A percentile compares a stretch with the other conserved stretches of the same genome.
Evolutionary conservation across 2,113 vertebrate species (phyloP).

Genomic region (Nansenia antarctica): DNA sequence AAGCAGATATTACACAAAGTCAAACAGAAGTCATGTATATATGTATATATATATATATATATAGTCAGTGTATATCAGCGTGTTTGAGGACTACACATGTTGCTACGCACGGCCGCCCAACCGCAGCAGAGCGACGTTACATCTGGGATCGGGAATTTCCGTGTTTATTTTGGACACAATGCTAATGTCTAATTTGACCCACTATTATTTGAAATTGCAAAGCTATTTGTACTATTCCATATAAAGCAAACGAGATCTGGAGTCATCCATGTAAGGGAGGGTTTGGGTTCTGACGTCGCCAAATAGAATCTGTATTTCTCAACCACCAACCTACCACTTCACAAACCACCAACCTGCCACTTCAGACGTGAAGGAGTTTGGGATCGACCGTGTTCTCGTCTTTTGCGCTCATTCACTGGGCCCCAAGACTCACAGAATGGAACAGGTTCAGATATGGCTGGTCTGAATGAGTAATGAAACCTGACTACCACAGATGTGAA

Average conservation of each 20-base stretch:
- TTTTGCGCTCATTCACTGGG: not conserved
- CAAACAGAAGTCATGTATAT: constrained; percentile 53
- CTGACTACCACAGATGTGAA: no score
- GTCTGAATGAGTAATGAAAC: no score
- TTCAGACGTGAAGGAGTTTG: constrained; percentile 27
- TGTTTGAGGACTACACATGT: constrained; percentile 46
- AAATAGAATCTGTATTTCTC: constrained; percentile 20
- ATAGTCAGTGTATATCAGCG: constrained; percentile 35
- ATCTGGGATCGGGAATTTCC: constrained; percentile 48
- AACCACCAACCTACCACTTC: constrained; percentile 15
- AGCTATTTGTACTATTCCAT: constrained; percentile 50
- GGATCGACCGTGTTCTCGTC: not conserved
- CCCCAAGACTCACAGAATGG: not conserved
- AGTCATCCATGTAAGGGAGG: constrained; percentile 60
- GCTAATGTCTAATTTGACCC: constrained; percentile 34
- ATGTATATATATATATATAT: no score
- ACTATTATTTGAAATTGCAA: constrained; percentile 37
- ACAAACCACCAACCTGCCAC: constrained; percentile 21
- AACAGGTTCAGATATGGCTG: not conserved
- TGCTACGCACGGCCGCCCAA: constrained; percentile 42
- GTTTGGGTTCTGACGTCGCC: constrained; percentile 37
- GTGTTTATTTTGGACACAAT: constrained; percentile 64
- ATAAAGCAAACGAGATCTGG: constrained; percentile 35
- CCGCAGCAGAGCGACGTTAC: constrained; percentile 30
- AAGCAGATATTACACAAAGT: constrained; percentile 1